These are phyloP conservation scores for Hippocampus abdominalis DNA, from an alignment of 2,113 vertebrate genomes.

Conservation along the genomic window DNA sequence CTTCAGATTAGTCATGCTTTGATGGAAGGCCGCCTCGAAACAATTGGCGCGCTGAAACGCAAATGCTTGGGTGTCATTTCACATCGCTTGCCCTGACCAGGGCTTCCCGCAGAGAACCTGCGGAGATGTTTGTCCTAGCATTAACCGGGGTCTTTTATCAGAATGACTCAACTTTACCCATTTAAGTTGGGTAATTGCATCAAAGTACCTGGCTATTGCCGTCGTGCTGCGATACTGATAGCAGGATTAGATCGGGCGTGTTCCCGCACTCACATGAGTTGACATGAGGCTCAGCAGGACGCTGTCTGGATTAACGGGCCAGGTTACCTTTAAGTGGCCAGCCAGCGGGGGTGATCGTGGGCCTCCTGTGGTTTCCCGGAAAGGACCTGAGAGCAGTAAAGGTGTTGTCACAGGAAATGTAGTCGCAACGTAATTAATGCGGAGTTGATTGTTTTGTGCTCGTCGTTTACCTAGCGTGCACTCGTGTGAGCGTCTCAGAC, in stretches of 20 bases:
- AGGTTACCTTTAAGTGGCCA: conserved; percentile 27
- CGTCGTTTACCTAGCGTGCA: background rate
- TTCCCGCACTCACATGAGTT: conserved; percentile 1
- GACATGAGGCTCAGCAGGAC: conserved; percentile 17
- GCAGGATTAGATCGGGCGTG: background rate
- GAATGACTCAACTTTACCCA: conserved; percentile 26
- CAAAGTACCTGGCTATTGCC: conserved; percentile 28
- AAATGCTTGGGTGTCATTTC: background rate
- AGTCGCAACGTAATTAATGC: background rate
- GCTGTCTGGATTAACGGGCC: conserved; percentile 33
- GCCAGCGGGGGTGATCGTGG: conserved; percentile 46
- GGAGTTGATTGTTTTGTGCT: background rate
- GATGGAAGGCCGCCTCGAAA: conserved; percentile 51
- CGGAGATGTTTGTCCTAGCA: conserved; percentile 21
- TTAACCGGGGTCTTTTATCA: conserved; percentile 13
- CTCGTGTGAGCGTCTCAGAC: too few relatives aligned
- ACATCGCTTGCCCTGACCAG: background rate
- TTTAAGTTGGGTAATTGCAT: conserved; percentile 41
- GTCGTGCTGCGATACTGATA: background rate
- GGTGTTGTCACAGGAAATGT: background rate
- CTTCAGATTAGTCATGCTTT: conserved; percentile 70
- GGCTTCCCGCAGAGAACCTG: conserved; percentile 7
- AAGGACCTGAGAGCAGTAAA: background rate
- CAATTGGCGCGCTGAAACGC: background rate
- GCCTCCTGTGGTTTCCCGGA: conserved; percentile 18